These are phyloP conservation scores for Vulpes ferrilata DNA, from an alignment of 2,113 vertebrate genomes.

Conservation along the genomic window DNA sequence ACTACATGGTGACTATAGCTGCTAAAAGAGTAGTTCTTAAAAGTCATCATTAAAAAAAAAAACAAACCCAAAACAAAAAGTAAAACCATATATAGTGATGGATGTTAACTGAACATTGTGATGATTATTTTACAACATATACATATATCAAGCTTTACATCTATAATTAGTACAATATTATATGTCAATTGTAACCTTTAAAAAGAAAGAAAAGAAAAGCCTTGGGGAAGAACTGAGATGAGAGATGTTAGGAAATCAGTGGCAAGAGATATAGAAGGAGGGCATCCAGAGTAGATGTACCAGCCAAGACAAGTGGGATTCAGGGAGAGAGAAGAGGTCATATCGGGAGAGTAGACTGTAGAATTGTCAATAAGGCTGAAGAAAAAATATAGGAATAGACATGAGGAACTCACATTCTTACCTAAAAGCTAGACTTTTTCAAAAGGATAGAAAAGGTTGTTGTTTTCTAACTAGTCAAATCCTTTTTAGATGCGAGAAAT, in stretches of 20 bases:
- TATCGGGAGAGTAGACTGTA: too few relatives aligned
- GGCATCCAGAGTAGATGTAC: not conserved
- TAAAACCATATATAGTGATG: not conserved
- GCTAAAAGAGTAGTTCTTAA: not conserved
- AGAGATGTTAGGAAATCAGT: not conserved
- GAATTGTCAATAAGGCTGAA: not conserved
- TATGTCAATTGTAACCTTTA: not conserved
- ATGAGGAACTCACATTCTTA: not conserved
- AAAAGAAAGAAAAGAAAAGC: not conserved
- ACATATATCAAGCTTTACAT: not conserved
- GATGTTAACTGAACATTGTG: not conserved
- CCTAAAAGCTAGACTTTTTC: not conserved
- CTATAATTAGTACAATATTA: not conserved
- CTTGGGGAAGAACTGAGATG: not conserved
- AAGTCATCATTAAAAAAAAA: not conserved
- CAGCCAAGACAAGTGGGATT: fast-evolving
- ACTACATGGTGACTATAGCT: not conserved
- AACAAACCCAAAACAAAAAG: too few relatives aligned
- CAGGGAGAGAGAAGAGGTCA: not conserved
- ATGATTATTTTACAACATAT: not conserved
- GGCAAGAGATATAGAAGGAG: not conserved
- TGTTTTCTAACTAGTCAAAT: not conserved
- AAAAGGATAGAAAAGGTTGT: not conserved
- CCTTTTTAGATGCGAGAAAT: not conserved
- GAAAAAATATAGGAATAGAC: not conserved